Evolutionary conservation across 2,113 vertebrate species (phyloP), one percentile per base, ranked within the genome.

Genomic region (Coptodon bakossiorum): DNA sequence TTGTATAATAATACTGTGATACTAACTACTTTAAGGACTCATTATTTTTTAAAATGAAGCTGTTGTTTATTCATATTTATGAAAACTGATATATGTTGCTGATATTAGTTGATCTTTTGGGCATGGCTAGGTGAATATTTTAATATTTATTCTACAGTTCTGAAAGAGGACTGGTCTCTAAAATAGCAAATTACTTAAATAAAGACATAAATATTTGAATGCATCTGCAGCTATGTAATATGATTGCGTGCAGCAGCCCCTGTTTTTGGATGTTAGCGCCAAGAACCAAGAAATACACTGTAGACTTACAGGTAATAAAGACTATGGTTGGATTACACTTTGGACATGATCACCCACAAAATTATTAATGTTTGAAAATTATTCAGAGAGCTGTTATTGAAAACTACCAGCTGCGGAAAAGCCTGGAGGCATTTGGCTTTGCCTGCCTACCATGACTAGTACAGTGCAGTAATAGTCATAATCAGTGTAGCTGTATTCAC

Each of bases 401-500:
- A 82, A 76, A 36, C 80, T 80, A 38, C 14, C 13, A 57, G 24
- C 13, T 45, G 73, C 8, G 4, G 27, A 53, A 52, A 45, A 83
- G 10, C 54, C 40, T 36, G 6, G 14, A 91, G 8, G 36, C 57
- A 68, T 68, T 87, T 56, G 59, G 27, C 14, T 34, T n/a, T 38
- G 45, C 27, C 29, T 66, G 29, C 78, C 54, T 57, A n/a, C 81
- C 53, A 81, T 66, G 63, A 82, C 50, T 2, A 5, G 73, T 86
- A 57, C 57, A 53, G 14, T 88, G 40, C 14, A 14, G 13, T 52
- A 73, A 87, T 80, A 81, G 36, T 83, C 48, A 19, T 52, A 71
- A 88, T 83, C 38, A 59, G 50, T 84, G 71, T 57, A 73, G 73
- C 38, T 80, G 53, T 86, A 86, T 85, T 89, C 50, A 78, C 88